These are phyloP conservation scores for Falco punctatus DNA, from an alignment of 2,113 vertebrate species.

Conservation along the genomic window DNA sequence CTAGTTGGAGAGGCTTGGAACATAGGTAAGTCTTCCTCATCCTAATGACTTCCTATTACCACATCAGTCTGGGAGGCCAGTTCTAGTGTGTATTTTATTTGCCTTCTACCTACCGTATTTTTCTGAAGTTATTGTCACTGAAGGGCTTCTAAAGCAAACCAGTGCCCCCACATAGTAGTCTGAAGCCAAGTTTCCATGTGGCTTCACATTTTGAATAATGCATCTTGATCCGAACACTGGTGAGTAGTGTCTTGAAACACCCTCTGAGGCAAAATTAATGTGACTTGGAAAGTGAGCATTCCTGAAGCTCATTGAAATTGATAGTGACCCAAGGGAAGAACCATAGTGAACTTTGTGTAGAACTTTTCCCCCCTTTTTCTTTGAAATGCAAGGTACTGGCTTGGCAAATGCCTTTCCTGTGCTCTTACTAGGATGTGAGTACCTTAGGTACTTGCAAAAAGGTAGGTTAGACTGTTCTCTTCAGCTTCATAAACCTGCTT, in stretches of 20 bases:
- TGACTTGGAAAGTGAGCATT: background rate
- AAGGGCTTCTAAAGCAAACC: background rate
- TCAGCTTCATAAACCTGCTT: background rate
- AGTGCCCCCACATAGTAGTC: background rate
- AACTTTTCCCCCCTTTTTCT: background rate
- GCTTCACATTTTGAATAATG: background rate
- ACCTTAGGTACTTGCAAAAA: background rate
- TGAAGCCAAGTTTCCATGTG: background rate
- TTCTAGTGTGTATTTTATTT: background rate
- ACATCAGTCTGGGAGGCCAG: background rate
- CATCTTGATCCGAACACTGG: background rate
- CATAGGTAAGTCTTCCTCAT: background rate
- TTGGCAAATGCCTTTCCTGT: background rate
- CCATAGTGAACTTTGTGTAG: background rate
- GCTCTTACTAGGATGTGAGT: background rate
- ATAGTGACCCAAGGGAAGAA: background rate
- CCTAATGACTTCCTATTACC: background rate
- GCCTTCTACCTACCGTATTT: background rate
- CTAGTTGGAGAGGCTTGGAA: background rate
- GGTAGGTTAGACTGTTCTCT: background rate
- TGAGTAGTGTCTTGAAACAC: background rate
- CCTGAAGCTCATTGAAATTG: background rate
- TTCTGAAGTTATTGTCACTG: background rate
- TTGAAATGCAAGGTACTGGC: background rate
- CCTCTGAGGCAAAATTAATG: background rate